These are phyloP conservation scores for Leptonema lineaticorne DNA, from an alignment of 1,140 invertebrate genomes.

Conservation along the genomic window DNA sequence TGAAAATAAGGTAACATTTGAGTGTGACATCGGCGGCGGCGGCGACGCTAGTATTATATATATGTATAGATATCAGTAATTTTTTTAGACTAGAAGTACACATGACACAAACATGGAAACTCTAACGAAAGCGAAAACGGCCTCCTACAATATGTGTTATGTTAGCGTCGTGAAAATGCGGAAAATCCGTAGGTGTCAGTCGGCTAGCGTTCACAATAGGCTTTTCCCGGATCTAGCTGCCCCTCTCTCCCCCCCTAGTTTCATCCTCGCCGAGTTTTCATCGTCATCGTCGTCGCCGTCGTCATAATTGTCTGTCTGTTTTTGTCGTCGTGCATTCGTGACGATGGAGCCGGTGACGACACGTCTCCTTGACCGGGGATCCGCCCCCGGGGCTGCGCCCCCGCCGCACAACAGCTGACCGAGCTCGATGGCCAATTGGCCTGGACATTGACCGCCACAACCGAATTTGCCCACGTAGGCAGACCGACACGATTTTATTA, in stretches of 20 bases:
- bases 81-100: no score
- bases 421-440: background rate
- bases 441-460: background rate
- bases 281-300: no score
- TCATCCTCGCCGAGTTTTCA: background rate
- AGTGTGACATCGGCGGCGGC: no score
- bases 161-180: background rate
- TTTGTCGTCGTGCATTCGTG: background rate
- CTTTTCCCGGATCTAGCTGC: background rate
- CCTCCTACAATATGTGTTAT: no score
- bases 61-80: no score
- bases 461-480: background rate
- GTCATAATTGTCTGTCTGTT: no score
- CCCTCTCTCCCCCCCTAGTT: background rate
- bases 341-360: background rate
- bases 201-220: background rate
- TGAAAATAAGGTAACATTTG: no score
- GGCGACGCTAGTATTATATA: no score
- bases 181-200: background rate
- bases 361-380: conserved; percentile 11
- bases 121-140: no score
- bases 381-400: conserved; percentile 12
- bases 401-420: background rate
- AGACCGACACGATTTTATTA: background rate
- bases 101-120: no score